Evolutionary conservation across 2,797 vertebrate genomes (phyloP).

Genomic region (Borostomias antarcticus): DNA sequence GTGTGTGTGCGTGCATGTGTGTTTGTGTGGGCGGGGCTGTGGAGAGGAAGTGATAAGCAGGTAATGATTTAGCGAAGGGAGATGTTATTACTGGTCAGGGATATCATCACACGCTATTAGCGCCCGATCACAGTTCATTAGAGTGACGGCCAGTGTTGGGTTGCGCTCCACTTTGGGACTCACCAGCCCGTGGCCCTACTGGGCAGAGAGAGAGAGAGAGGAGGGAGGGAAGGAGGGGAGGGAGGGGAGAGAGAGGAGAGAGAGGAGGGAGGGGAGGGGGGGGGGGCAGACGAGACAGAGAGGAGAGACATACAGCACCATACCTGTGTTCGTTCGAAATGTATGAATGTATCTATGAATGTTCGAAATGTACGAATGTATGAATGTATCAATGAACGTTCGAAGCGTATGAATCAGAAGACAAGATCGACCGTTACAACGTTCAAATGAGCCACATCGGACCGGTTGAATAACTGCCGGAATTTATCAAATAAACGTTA

Average conservation of each 20-base stretch:
- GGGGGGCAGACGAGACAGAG: not conserved
- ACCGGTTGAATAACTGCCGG: not conserved
- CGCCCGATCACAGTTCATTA: slow-evolving; percentile 73
- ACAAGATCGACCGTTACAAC: not conserved
- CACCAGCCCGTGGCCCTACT: not conserved
- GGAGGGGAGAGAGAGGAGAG: slow-evolving; percentile 11
- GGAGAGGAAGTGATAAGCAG: slow-evolving; percentile 46
- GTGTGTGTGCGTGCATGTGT: no score
- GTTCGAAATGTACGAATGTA: not conserved
- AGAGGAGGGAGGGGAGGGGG: not conserved
- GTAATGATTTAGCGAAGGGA: slow-evolving; percentile 65
- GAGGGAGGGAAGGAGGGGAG: not conserved
- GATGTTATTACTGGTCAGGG: slow-evolving; percentile 69
- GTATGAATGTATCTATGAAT: not conserved
- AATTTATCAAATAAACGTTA: not conserved
- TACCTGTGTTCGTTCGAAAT: not conserved
- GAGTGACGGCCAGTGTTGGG: slow-evolving; percentile 52
- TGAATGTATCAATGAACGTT: not conserved
- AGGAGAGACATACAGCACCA: not conserved
- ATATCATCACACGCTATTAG: slow-evolving; percentile 76
- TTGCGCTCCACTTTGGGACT: not conserved
- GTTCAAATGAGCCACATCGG: not conserved
- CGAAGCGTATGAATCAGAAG: not conserved
- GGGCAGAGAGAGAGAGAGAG: slow-evolving; percentile 29
- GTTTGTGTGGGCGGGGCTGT: slow-evolving; percentile 15